A percentile compares a stretch with the other conserved stretches of the same genome.
These are phyloP conservation scores for Drosophila grimshawi DNA, from an alignment of 1,140 invertebrate species.

Conservation along the genomic window DNA sequence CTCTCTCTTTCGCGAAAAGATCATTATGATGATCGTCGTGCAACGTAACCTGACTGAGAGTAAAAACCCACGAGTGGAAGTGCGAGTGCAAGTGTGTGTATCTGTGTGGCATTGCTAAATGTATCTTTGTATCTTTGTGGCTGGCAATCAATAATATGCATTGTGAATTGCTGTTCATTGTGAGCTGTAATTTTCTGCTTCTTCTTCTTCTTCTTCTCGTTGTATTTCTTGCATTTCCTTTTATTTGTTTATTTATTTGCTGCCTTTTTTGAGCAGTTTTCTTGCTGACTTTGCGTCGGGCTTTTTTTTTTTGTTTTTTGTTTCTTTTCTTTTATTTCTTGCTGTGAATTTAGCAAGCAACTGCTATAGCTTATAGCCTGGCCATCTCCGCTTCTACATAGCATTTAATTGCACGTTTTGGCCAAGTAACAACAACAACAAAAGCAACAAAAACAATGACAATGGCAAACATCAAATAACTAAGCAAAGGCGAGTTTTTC, in stretches of 20 bases:
- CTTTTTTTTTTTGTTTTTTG: slow-evolving; percentile 10
- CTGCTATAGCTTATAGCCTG: slow-evolving; percentile 49
- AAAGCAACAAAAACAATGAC: slow-evolving; percentile 54
- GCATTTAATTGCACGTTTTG: slow-evolving; percentile 78
- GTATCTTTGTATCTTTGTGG: slow-evolving; percentile 54
- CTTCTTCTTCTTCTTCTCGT: too few species aligned
- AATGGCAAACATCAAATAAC: slow-evolving; percentile 74
- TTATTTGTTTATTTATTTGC: slow-evolving; percentile 20
- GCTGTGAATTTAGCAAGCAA: slow-evolving; percentile 18
- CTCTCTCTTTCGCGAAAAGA: not conserved
- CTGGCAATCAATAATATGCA: slow-evolving; percentile 73
- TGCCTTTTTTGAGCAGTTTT: slow-evolving; percentile 57
- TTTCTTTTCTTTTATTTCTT: slow-evolving; percentile 61
- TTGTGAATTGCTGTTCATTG: slow-evolving; percentile 51
- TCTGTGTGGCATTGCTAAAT: slow-evolving; percentile 31
- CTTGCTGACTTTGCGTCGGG: not conserved
- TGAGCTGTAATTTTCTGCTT: slow-evolving; percentile 46
- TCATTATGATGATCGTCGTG: slow-evolving; percentile 48
- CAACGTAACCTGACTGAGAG: slow-evolving; percentile 27
- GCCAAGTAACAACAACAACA: slow-evolving; percentile 49
- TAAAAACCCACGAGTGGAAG: slow-evolving; percentile 17
- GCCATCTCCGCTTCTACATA: slow-evolving; percentile 50
- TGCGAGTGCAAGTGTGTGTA: not conserved
- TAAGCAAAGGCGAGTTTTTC: slow-evolving; percentile 61
- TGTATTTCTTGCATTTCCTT: slow-evolving; percentile 1